phyloP scores from a whole-genome alignment of 2,888 invertebrate species.

The Nemapogon koenigi region DNA sequence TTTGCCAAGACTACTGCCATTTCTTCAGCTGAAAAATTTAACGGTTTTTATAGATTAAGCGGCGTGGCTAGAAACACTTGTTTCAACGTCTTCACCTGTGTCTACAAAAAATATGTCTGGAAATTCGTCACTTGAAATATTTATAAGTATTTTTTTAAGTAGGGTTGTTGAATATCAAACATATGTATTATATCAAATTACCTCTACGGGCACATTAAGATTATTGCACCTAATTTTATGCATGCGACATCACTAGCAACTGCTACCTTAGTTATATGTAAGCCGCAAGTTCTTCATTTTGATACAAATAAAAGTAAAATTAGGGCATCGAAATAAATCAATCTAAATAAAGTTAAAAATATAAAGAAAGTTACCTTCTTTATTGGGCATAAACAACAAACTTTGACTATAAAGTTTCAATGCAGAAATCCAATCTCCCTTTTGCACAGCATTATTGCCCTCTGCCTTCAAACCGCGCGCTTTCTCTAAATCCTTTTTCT shows the following conservation, averaged over 20 bases:
- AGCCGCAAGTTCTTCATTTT: too few relatives aligned
- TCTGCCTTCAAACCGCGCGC: constrained; percentile 71
- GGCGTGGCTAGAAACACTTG: too few relatives aligned
- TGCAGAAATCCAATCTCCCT: constrained; percentile 72
- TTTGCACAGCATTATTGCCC: constrained; percentile 77
- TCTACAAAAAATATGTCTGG: constrained; percentile 15
- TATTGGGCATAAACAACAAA: constrained; percentile 70
- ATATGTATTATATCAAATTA: background rate
- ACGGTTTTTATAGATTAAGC: too few relatives aligned
- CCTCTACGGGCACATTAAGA: background rate
- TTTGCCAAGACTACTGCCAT: constrained; percentile 77
- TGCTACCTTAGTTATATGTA: too few relatives aligned
- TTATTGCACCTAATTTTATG: too few relatives aligned
- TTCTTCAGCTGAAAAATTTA: constrained; percentile 55
- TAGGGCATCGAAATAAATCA: too few relatives aligned
- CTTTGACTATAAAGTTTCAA: constrained; percentile 73
- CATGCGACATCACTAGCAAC: too few relatives aligned
- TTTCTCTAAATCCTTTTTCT: constrained; percentile 62
- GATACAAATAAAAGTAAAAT: too few relatives aligned
- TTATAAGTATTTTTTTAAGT: background rate
- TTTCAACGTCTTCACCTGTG: too few relatives aligned
- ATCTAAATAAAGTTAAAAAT: too few relatives aligned
- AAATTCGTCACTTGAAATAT: background rate
- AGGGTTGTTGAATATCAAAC: background rate
- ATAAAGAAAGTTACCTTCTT: constrained; percentile 64